These are phyloP conservation scores for Tenualosa ilisha DNA, from an alignment of 2,797 vertebrate genomes.

Conservation along the genomic window DNA sequence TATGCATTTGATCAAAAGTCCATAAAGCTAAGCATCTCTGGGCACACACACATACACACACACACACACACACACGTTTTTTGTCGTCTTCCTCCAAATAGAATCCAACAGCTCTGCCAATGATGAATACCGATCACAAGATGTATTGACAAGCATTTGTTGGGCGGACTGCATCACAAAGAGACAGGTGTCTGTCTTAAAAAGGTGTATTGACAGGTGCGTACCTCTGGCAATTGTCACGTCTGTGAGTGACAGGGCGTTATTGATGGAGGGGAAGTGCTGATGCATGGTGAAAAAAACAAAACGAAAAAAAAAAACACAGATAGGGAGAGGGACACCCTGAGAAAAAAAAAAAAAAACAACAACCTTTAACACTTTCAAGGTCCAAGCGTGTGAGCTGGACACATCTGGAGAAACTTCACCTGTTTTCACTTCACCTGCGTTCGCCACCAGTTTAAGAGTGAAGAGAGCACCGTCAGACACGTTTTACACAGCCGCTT, in stretches of 20 bases:
- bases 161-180: slow-evolving; percentile 52
- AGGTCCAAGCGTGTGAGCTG: not conserved
- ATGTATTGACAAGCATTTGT: slow-evolving; percentile 75
- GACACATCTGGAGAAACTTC: not conserved
- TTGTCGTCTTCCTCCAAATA: slow-evolving; percentile 39
- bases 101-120: slow-evolving; percentile 39
- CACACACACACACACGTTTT: slow-evolving; percentile 28
- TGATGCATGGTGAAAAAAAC: slow-evolving; percentile 52
- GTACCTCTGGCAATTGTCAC: slow-evolving; percentile 70
- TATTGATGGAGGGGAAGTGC: slow-evolving; percentile 77
- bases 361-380: slow-evolving; percentile 18
- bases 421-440: not conserved
- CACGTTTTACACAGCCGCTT: not conserved
- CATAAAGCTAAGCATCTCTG: slow-evolving; percentile 32
- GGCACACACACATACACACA: slow-evolving; percentile 20
- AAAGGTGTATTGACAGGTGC: slow-evolving; percentile 71
- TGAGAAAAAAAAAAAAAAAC: not conserved
- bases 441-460: not conserved
- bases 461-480: not conserved
- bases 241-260: slow-evolving; percentile 71
- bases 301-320: slow-evolving; percentile 36
- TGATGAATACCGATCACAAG: slow-evolving; percentile 57
- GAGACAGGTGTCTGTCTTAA: slow-evolving; percentile 62
- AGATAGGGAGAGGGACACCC: not conserved
- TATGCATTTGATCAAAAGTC: slow-evolving; percentile 40